These are phyloP conservation scores for Drosophila picticornis DNA, from an alignment of 2,888 invertebrate genomes.

Conservation along the genomic window DNA sequence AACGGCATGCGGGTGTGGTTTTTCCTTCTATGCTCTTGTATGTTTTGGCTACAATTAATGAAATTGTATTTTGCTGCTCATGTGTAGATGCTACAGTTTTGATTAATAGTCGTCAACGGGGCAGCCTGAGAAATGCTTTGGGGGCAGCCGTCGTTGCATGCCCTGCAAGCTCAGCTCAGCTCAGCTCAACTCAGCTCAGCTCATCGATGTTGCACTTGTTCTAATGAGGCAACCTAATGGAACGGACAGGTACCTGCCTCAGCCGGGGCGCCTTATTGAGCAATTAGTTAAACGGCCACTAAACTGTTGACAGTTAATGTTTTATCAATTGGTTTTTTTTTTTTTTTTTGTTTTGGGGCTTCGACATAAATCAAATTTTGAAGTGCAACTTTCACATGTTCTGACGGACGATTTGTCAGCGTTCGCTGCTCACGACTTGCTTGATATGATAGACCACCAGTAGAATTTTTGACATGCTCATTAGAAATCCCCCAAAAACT, in stretches of 20 bases:
- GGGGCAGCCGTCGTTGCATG: conserved; percentile 49
- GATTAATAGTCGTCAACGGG: conserved; percentile 69
- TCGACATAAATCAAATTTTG: conserved; percentile 61
- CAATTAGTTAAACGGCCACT: conserved; percentile 69
- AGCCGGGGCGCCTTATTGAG: conserved; percentile 61
- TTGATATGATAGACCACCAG: conserved; percentile 55
- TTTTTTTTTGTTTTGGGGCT: neutral
- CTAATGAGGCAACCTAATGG: conserved; percentile 53
- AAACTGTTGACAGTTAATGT: conserved; percentile 74
- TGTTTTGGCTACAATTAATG: conserved; percentile 77
- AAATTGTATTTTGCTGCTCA: conserved; percentile 65
- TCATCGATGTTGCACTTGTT: conserved; percentile 67
- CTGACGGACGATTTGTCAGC: conserved; percentile 68
- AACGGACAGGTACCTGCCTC: conserved; percentile 22
- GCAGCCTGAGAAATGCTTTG: conserved; percentile 57
- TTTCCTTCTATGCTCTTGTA: conserved; percentile 55
- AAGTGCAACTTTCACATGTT: conserved; percentile 67
- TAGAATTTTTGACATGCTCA: conserved; percentile 79
- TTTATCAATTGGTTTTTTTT: conserved; percentile 41
- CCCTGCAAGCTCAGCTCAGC: conserved; percentile 34
- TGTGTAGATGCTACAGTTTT: conserved; percentile 56
- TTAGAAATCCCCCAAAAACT: conserved; percentile 36
- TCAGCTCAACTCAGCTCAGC: neutral
- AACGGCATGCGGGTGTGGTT: conserved; percentile 83
- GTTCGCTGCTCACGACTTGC: conserved; percentile 25